These are phyloP conservation scores for Henricia sp. DNA, from an alignment of 53 echinoderm and acorn worm genomes.

Conservation along the genomic window DNA sequence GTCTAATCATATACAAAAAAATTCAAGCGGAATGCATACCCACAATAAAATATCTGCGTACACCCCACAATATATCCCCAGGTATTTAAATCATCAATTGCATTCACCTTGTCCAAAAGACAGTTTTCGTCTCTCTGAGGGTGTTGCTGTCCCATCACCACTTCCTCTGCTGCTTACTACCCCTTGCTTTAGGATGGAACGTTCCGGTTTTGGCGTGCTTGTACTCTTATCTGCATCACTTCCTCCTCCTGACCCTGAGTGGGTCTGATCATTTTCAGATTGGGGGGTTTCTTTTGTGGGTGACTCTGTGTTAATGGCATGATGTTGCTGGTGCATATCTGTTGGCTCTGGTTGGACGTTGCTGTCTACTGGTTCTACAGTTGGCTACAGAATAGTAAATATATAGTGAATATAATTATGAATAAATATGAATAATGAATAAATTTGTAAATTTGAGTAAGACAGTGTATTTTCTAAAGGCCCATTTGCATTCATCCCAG, in stretches of 20 bases:
- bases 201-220: slow-evolving; percentile 24
- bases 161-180: slow-evolving; percentile 21
- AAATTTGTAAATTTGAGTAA: too few relatives aligned
- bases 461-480: too few relatives aligned
- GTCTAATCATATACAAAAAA: too few relatives aligned
- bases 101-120: slow-evolving; percentile 44
- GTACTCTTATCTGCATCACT: slow-evolving; percentile 8
- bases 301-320: background rate
- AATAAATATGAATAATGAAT: background rate
- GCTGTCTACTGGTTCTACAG: background rate
- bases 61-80: too few relatives aligned
- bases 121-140: slow-evolving; percentile 42
- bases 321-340: slow-evolving; percentile 5
- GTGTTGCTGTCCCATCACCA: slow-evolving; percentile 12
- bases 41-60: too few relatives aligned
- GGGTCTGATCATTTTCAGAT: too few relatives aligned
- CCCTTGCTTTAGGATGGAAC: slow-evolving; percentile 50
- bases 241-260: too few relatives aligned
- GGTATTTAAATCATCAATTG: background rate
- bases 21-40: too few relatives aligned
- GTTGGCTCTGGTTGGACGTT: background rate
- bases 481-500: too few relatives aligned
- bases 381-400: slow-evolving; percentile 12
- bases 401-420: background rate
- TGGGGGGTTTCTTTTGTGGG: slow-evolving; percentile 6